These are phyloP conservation scores for Mayetiola destructor DNA, from an alignment of 2,888 invertebrate species.

Conservation along the genomic window DNA sequence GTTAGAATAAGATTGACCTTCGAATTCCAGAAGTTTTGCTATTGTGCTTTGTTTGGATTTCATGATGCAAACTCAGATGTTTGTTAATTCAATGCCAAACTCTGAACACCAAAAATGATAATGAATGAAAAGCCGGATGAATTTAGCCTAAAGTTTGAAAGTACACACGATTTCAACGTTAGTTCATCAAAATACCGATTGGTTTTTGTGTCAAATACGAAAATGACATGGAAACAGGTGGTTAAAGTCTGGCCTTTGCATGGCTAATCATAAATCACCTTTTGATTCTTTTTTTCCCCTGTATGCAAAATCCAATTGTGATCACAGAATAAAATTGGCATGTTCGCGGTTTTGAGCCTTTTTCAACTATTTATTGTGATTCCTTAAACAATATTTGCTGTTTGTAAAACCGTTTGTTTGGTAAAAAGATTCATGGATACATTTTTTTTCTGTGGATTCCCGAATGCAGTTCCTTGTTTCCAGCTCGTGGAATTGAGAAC, in stretches of 20 bases:
- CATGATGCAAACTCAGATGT: too few species aligned
- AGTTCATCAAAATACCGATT: too few species aligned
- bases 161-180: too few species aligned
- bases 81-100: background rate
- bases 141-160: too few species aligned
- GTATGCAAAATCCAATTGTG: background rate
- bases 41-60: too few species aligned
- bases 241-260: background rate
- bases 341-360: too few species aligned
- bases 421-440: background rate
- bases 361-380: background rate
- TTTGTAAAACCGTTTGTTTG: background rate
- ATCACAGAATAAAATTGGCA: too few species aligned
- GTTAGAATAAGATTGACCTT: background rate
- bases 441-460: background rate
- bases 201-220: too few species aligned
- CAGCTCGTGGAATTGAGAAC: too few species aligned
- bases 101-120: background rate
- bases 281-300: background rate
- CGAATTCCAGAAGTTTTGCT: too few species aligned
- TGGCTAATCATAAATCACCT: background rate
- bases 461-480: too few species aligned
- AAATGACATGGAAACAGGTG: too few species aligned
- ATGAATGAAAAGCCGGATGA: background rate
- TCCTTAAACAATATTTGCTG: constrained; percentile 8